Percentiles rank a stretch among this genome's conserved stretches.
Conservation (phyloP, 2,797 vertebrate genomes). For the Sciurus carolinensis region DNA sequence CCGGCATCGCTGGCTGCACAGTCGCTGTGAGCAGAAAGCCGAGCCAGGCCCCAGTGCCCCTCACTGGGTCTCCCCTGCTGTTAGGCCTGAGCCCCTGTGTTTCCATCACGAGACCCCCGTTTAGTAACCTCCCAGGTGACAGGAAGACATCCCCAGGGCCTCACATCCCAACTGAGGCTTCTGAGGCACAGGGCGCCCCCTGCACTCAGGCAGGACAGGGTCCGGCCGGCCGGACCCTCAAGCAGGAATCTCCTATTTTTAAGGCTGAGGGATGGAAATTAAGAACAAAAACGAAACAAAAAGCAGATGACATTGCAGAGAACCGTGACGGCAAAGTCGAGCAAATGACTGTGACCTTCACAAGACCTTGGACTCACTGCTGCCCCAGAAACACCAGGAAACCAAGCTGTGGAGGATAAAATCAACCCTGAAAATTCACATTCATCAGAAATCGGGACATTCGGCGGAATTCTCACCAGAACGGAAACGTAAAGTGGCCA, state of each 20-base stretch:
- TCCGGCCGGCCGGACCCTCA: slow-evolving; percentile 78
- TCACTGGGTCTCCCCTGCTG: too few relatives aligned
- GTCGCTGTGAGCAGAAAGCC: neutral
- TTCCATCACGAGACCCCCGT: neutral
- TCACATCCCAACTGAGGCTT: neutral
- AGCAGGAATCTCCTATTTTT: slow-evolving; percentile 85
- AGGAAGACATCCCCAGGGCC: too few relatives aligned
- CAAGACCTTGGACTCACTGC: rapidly evolving
- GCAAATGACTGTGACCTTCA: slow-evolving; percentile 33
- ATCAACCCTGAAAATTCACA: slow-evolving; percentile 81
- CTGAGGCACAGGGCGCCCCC: slow-evolving; percentile 44
- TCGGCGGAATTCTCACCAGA: slow-evolving; percentile 34
- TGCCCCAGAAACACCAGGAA: slow-evolving; percentile 22
- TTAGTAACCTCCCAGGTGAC: neutral
- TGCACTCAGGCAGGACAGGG: slow-evolving; percentile 79
- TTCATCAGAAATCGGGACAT: slow-evolving; percentile 72
- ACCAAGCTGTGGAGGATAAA: slow-evolving; percentile 66
- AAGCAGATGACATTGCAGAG: slow-evolving; percentile 74
- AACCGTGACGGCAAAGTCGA: slow-evolving; percentile 64
- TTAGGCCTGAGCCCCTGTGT: neutral
- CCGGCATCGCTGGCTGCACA: neutral
- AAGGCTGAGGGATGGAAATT: slow-evolving; percentile 88
- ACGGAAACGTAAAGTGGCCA: slow-evolving; percentile 84
- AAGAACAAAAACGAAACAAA: slow-evolving; percentile 72
- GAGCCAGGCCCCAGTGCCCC: too few relatives aligned